Percentiles rank a stretch among this genome's conserved stretches.
phyloP scores from a whole-genome alignment of 2,888 invertebrate genomes.

The Brachypterus glaber region DNA sequence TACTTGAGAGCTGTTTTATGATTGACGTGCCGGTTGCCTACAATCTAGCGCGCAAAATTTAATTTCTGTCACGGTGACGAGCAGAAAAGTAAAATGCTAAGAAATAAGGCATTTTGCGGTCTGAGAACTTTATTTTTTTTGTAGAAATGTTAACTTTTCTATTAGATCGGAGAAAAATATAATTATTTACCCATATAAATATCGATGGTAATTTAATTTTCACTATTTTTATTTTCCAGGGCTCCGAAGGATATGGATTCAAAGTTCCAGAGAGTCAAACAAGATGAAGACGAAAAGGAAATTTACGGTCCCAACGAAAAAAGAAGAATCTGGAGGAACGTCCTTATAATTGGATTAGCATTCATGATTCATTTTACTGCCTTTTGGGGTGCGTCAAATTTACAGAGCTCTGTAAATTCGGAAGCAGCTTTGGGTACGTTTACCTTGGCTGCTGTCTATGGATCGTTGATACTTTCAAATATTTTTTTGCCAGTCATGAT shows the following conservation, averaged over 20 bases:
- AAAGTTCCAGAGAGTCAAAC: slow-evolving; percentile 30
- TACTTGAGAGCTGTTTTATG: no score
- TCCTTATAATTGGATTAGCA: slow-evolving; percentile 73
- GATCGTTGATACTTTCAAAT: slow-evolving; percentile 79
- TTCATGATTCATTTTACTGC: slow-evolving; percentile 91
- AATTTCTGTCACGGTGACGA: no score
- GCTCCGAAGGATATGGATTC: slow-evolving; percentile 26
- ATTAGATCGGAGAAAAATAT: no score
- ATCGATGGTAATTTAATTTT: no score
- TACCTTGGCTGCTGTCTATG: slow-evolving; percentile 78
- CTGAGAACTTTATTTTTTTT: no score
- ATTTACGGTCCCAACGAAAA: slow-evolving; percentile 52
- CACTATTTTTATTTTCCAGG: slow-evolving; percentile 16
- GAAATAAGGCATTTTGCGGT: no score
- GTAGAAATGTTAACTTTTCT: no score
- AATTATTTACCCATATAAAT: no score
- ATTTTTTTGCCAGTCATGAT: slow-evolving; percentile 78
- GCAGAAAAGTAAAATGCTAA: no score
- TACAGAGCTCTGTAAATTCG: slow-evolving; percentile 78
- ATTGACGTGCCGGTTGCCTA: no score
- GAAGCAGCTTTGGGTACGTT: slow-evolving; percentile 75
- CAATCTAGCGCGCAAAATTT: no score
- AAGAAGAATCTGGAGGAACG: slow-evolving; percentile 74
- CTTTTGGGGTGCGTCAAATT: slow-evolving; percentile 75
- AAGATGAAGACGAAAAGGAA: slow-evolving; percentile 22